Evolutionary conservation across 1,140 invertebrate species (phyloP).

Genomic region (Conopomorpha cramerella): DNA sequence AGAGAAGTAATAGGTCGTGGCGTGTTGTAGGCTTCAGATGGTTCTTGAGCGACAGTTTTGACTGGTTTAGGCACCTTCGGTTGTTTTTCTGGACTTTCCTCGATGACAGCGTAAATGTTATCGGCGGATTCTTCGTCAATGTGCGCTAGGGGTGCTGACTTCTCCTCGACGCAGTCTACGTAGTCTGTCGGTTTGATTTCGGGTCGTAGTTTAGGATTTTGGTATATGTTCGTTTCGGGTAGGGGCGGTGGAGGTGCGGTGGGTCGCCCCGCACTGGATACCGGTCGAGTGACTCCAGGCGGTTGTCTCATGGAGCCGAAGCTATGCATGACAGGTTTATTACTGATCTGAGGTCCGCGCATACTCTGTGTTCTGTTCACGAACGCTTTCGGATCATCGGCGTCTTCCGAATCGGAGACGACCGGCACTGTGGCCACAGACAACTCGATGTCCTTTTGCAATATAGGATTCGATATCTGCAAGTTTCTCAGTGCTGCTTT

Average conservation of each 20-base stretch:
- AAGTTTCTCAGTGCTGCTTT: constrained; percentile 72
- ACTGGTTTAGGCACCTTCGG: constrained; percentile 15
- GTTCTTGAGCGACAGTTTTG: constrained; percentile 29
- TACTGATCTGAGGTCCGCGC: constrained; percentile 61
- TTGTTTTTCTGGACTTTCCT: constrained; percentile 65
- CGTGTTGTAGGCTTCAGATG: constrained; percentile 56
- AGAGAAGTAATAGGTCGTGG: constrained; percentile 55
- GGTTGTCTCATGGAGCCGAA: constrained; percentile 80
- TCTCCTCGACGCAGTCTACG: constrained; percentile 77
- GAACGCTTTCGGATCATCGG: constrained; percentile 54
- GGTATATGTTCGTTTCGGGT: constrained; percentile 58
- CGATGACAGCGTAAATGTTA: constrained; percentile 86
- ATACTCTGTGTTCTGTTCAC: constrained; percentile 79
- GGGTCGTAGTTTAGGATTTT: constrained; percentile 33
- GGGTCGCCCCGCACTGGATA: constrained; percentile 68
- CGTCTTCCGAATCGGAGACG: constrained; percentile 52
- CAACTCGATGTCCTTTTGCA: constrained; percentile 68
- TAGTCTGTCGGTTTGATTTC: constrained; percentile 62
- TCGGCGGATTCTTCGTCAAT: constrained; percentile 71
- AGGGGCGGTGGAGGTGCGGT: constrained; percentile 69
- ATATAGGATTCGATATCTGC: constrained; percentile 82
- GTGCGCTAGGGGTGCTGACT: constrained; percentile 61
- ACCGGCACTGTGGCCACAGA: constrained; percentile 63
- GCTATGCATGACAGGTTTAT: constrained; percentile 67
- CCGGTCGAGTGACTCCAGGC: constrained; percentile 65